Evolutionary conservation across 2,888 invertebrate genomes (phyloP), one percentile per base, ranked within the genome.

Genomic region (Dermolepida albohirtum): DNA sequence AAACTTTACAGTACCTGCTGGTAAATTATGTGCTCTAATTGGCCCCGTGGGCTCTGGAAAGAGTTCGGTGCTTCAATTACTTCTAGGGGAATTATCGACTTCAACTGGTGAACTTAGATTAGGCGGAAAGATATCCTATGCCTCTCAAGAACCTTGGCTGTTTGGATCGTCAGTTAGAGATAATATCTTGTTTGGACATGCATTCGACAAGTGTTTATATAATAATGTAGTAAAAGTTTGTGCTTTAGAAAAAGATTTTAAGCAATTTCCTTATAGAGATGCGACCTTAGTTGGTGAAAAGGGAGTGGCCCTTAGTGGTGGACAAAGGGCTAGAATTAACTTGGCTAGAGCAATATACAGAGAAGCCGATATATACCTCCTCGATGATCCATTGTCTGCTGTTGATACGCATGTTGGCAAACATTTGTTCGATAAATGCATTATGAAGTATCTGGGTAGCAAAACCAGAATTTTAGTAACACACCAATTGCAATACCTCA

Each of bases 1-100:
- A 79, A 85, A 76, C 79, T 83, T 78, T 77, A 84, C 41, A 78
- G 78, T 76, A 83, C 86, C 70, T 80, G 76, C 76, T 83, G 88
- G 88, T 79, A 82, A 49, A 80, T 82, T 75, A 78, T 74, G 74
- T 81, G 65, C 85, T 82, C 66, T 97, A 12, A 92, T 96, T 68
- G 96, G 96, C 8, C 90, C 95, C 0, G 96, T 96, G 11, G 97
- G 96, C 7, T 87, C 93, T 39, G 97, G 96, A 78, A 97, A 92
- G 80, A 85, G 82, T 72, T 86, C 87, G 0, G 70, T 88, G n/a
- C 76, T 89, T 1, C 85, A 88, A 72, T 78, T 88, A 34, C 80
- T 92, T 11, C 83, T 92, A 11, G 87, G 87, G 1, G 92, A 92
- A 79, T 78, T 91, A 1, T 84, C 86, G 8, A 71, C 78, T 8